Evolutionary conservation across 2,113 vertebrate genomes (phyloP), one percentile per base, ranked within the genome.

Genomic region (Tychaedon coryphoeus): DNA sequence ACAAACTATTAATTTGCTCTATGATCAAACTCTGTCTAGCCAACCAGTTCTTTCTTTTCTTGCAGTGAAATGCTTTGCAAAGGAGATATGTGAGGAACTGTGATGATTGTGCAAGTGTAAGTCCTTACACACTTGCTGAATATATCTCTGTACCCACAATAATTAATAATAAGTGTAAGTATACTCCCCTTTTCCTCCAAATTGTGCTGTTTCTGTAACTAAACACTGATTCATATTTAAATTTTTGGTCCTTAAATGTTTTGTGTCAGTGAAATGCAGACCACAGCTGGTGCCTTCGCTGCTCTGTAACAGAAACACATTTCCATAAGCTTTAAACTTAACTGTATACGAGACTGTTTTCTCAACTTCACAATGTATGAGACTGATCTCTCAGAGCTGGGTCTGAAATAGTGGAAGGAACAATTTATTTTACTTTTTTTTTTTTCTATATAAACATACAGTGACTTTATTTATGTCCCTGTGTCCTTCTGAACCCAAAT

Each of bases 71-170:
- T 40, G 20, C 66, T 47, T 43, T 4, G 0, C 20, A 12, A 78
- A 62, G 64, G 22, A 38, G 12, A 18, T 2, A 0, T 0, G 0
- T 22, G 66, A 66, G 65, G 65, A 75, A 33, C 48, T 9, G 14
- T 22, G 43, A 60, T 65, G 25, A 31, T 26, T 0, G 0, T 28
- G 34, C 56, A 31, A 31, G 12, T 31, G 45, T n/a, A 53, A 61
- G 28, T 72, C 48, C 62, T 78, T 36, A 26, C 12, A 1, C 13
- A 7, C 47, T 94, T 78, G 56, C 38, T 85, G 69, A 81, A 57
- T 34, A 4, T 43, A 24, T 43, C 29, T 33, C 12, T 7, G 12
- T 42, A 22, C 36, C 14, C 75, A 43, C 33, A 53, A 4, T 23
- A 83, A 62, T 34, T 74, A 54, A 14, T 22, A 75, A 24, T 43